Evolutionary conservation across 2,888 invertebrate genomes (phyloP).

Genomic region (Artemia sinica): DNA sequence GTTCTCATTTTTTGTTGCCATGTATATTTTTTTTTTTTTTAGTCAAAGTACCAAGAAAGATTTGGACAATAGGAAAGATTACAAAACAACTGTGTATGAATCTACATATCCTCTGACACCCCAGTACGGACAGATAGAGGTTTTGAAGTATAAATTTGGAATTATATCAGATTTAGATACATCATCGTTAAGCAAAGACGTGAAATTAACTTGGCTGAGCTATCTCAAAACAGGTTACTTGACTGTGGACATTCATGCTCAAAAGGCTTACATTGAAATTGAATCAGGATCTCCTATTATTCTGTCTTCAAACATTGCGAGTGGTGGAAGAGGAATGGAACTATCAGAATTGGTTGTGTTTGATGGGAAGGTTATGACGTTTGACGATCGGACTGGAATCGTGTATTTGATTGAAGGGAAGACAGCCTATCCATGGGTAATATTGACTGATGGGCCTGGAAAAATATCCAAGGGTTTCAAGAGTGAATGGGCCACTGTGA

Average conservation of each 20-base stretch:
- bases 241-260: constrained; percentile 44
- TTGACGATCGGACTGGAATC: constrained; percentile 78
- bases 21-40: not conserved
- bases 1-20: not conserved
- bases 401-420: constrained; percentile 55
- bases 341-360: constrained; percentile 83
- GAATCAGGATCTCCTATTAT: constrained; percentile 43
- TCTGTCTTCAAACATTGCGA: constrained; percentile 52
- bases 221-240: constrained; percentile 63
- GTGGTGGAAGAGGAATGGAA: constrained; percentile 88
- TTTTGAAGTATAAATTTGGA: constrained; percentile 59
- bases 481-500: constrained; percentile 89
- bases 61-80: not conserved
- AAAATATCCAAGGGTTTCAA: constrained; percentile 61
- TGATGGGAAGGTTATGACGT: constrained; percentile 69
- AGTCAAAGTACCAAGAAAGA: not conserved
- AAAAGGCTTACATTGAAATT: constrained; percentile 50
- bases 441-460: constrained; percentile 76
- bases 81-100: constrained; percentile 41
- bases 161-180: constrained; percentile 87
- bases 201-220: constrained; percentile 54
- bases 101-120: constrained; percentile 60
- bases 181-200: constrained; percentile 51
- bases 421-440: constrained; percentile 56
- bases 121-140: constrained; percentile 45